Percentiles rank a stretch among this genome's conserved stretches.
Conservation (phyloP, 2,888 invertebrate species). For the Mechanitis mazaeus region DNA sequence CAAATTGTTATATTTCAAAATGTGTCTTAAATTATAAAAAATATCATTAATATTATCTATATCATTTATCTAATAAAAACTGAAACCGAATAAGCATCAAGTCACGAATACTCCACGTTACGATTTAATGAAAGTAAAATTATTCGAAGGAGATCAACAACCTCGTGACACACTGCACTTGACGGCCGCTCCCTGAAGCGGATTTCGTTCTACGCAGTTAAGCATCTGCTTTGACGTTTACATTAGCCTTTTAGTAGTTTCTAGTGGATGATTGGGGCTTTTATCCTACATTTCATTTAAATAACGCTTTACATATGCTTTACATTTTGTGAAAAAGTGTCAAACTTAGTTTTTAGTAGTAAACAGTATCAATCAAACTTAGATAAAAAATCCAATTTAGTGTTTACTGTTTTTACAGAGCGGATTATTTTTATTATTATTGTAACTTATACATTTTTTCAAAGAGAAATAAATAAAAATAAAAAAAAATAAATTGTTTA, state of each 20-base stretch:
- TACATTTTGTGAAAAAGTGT: too few relatives aligned
- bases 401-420: too few relatives aligned
- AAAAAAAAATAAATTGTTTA: too few relatives aligned
- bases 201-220: constrained; percentile 28
- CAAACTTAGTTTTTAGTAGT: too few relatives aligned
- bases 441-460: too few relatives aligned
- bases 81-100: constrained; percentile 32
- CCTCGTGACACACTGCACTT: constrained; percentile 68
- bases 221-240: constrained; percentile 14
- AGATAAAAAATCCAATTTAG: too few relatives aligned
- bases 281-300: too few relatives aligned
- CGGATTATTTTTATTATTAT: too few relatives aligned
- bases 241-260: neutral
- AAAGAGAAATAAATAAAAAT: too few relatives aligned
- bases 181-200: constrained; percentile 39
- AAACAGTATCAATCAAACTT: too few relatives aligned
- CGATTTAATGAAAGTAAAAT: constrained; percentile 71
- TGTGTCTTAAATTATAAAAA: neutral
- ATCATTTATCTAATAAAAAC: constrained; percentile 2
- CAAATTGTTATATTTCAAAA: neutral
- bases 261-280: neutral
- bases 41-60: neutral
- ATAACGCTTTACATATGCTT: too few relatives aligned
- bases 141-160: constrained; percentile 57
- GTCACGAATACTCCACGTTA: constrained; percentile 33